Evolutionary conservation across 2,113 vertebrate species (phyloP).

Genomic region (Eudyptes chrysolophus): DNA sequence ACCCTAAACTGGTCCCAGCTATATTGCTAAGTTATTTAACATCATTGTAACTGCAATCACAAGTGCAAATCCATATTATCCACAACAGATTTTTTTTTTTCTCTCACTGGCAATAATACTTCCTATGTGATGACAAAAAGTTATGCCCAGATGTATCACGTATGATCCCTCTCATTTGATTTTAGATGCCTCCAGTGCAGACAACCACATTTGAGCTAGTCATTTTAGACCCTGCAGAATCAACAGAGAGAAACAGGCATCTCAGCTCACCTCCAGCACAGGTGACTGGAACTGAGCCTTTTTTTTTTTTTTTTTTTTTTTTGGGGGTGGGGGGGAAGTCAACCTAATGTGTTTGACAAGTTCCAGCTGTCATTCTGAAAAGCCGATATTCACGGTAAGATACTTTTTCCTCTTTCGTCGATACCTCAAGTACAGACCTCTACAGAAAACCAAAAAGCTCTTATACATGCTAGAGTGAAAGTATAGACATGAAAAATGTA

Average conservation of each 20-base stretch:
- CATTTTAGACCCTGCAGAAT: neutral
- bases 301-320: neutral
- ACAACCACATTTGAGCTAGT: neutral
- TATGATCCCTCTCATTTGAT: neutral
- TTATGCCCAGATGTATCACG: neutral
- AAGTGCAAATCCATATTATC: neutral
- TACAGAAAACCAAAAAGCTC: neutral
- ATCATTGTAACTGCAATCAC: neutral
- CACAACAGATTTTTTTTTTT: neutral
- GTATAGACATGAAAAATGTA: neutral
- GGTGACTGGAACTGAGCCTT: neutral
- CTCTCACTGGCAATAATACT: neutral
- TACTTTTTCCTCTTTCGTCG: neutral
- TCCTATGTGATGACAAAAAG: neutral
- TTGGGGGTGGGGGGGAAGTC: neutral
- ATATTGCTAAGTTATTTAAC: neutral
- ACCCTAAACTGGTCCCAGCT: neutral
- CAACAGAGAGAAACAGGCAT: neutral
- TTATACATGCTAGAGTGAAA: neutral
- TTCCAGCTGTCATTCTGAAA: neutral
- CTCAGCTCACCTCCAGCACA: neutral
- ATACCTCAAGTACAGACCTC: neutral
- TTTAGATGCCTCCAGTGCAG: neutral
- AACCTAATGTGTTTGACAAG: neutral
- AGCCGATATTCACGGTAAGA: neutral